Base-by-base conservation (phyloP, 1,140 invertebrate species). In the Hirudo medicinalis region DNA sequence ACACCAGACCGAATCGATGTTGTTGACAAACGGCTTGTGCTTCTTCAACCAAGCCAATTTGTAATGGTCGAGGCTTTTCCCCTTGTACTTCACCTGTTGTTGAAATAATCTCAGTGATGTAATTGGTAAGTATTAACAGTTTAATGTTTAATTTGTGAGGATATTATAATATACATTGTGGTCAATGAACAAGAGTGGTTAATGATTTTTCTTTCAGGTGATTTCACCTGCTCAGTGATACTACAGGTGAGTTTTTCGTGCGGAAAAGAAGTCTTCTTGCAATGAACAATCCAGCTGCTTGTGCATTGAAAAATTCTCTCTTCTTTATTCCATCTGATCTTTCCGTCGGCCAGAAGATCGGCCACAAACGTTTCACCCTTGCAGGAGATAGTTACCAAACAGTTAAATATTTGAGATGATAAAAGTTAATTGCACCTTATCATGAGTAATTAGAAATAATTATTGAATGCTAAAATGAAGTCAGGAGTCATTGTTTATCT, bases 231-330 rank as follows among this genome's bases (percentile, higher is more conserved):
- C 13, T 49, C 43, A 49, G 11, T 49, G 43, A 49, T 49, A 49
- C 91, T 91, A 84, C 91, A 93, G 0, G 91, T 91, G 67, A 90
- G 91, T 79, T 91, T 92, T 79, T 92, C 92, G 70, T 91, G 89
- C 8, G 91, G 90, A 83, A 93, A 93, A 25, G 92, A 89, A 67
- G 92, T 89, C 74, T 90, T 86, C 78, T 93, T 93, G 79, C 91
- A 94, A 78, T 91, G 88, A 77, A 91, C 90, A 0, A 91, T 91
- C 91, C 91, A 94, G 5, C 91, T 89, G 77, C 90, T 91, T 27
- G 91, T 91, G n/a, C 90, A 91, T 72, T 88, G 87, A 81, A 92
- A 94, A 76, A 91, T 86, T 74, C 91, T 88, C 79, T 90, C 88
- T 68, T 89, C 90, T 82, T 92, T 90, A 81, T 90, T 88, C 73